Evolutionary conservation across 2,797 vertebrate species (phyloP).

Genomic region (Hozukius guyotensis): DNA sequence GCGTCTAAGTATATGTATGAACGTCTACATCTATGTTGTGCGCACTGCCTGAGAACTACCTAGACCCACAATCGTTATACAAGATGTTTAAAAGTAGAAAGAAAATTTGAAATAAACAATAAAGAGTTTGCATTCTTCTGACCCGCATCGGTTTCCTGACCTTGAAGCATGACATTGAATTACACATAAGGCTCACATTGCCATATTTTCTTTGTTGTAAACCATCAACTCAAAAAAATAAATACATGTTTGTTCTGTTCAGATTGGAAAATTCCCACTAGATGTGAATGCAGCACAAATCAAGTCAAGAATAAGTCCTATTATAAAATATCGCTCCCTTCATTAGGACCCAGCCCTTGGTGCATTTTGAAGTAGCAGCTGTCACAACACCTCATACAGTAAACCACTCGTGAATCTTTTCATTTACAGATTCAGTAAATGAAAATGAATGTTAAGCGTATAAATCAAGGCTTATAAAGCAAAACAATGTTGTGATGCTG

Average conservation of each 20-base stretch:
- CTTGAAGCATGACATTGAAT: background rate
- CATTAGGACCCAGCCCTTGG: background rate
- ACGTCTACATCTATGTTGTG: no score
- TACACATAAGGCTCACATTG: background rate
- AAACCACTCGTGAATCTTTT: background rate
- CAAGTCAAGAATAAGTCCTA: background rate
- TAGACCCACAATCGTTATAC: background rate
- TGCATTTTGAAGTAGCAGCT: constrained; percentile 3
- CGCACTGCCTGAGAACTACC: background rate
- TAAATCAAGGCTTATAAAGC: background rate
- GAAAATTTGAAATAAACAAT: background rate
- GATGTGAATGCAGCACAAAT: background rate
- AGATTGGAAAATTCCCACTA: background rate
- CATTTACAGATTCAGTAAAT: background rate
- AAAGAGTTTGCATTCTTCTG: background rate
- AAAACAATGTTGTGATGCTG: background rate
- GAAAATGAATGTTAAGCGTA: background rate
- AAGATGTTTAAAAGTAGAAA: background rate
- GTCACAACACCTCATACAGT: background rate
- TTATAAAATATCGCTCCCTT: background rate
- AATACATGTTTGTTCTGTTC: background rate
- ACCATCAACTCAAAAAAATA: background rate
- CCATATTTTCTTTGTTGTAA: background rate
- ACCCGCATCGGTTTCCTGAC: no score
- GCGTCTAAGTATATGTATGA: no score